phyloP scores from a whole-genome alignment of 2,113 vertebrate genomes.

The Serilophus lunatus region DNA sequence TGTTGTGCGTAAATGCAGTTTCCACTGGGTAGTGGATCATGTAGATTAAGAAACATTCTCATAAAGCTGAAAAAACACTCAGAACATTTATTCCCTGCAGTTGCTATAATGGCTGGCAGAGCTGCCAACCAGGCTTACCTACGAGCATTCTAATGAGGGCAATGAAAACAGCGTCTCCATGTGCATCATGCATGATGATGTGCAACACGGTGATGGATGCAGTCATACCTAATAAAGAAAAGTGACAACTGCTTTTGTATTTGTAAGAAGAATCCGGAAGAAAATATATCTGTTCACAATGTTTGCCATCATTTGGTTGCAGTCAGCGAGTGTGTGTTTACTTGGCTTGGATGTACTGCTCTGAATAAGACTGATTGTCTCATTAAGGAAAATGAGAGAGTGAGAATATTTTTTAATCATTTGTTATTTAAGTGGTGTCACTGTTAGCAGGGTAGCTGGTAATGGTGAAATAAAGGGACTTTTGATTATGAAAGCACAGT shows the following conservation, averaged over 20 bases:
- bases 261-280: neutral
- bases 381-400: constrained; percentile 1
- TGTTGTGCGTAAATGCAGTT: neutral
- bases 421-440: neutral
- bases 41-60: neutral
- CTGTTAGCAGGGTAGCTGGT: neutral
- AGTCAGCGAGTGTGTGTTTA: neutral
- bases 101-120: neutral
- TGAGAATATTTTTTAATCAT: neutral
- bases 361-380: neutral
- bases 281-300: neutral
- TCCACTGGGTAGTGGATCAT: neutral
- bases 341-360: neutral
- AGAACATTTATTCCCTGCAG: neutral
- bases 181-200: neutral
- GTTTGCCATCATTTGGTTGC: neutral
- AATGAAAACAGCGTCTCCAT: neutral
- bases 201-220: neutral
- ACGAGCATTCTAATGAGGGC: neutral
- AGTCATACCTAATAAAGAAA: neutral
- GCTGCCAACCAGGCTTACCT: neutral
- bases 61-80: neutral
- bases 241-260: neutral
- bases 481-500: neutral
- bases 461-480: neutral